These are phyloP conservation scores for Capitulum mitella DNA, from an alignment of 2,888 invertebrate species.

Conservation along the genomic window DNA sequence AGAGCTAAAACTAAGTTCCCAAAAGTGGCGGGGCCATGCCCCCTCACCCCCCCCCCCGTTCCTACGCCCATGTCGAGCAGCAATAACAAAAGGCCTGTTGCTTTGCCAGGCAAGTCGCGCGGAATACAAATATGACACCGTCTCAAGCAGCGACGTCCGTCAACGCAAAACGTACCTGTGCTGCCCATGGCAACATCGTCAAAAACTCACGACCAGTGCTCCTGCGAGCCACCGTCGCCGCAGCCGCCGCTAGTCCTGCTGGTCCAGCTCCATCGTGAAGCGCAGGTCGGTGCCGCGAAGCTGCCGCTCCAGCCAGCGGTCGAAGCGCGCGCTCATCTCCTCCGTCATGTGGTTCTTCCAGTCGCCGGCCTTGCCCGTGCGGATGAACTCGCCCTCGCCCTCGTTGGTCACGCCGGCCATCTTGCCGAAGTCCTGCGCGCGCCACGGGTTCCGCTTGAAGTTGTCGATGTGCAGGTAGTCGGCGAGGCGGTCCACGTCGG, in stretches of 20 bases:
- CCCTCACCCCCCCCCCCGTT: too few species aligned
- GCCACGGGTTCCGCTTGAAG: slow-evolving; percentile 27
- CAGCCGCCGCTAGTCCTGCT: neutral
- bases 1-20: too few species aligned
- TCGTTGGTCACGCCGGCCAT: neutral
- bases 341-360: slow-evolving; percentile 5
- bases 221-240: too few species aligned
- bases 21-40: too few species aligned
- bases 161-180: too few species aligned
- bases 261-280: neutral
- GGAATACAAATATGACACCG: too few species aligned
- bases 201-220: too few species aligned
- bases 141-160: too few species aligned
- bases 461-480: slow-evolving; percentile 29
- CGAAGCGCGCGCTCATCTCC: neutral
- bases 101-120: too few species aligned
- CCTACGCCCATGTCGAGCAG: too few species aligned
- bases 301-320: neutral
- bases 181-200: too few species aligned
- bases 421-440: neutral
- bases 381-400: slow-evolving; percentile 4
- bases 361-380: slow-evolving; percentile 1
- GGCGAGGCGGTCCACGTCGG: slow-evolving; percentile 5
- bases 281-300: neutral
- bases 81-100: too few species aligned